Base-by-base conservation (phyloP, 2,888 invertebrate genomes). In the Callosobruchus maculatus region DNA sequence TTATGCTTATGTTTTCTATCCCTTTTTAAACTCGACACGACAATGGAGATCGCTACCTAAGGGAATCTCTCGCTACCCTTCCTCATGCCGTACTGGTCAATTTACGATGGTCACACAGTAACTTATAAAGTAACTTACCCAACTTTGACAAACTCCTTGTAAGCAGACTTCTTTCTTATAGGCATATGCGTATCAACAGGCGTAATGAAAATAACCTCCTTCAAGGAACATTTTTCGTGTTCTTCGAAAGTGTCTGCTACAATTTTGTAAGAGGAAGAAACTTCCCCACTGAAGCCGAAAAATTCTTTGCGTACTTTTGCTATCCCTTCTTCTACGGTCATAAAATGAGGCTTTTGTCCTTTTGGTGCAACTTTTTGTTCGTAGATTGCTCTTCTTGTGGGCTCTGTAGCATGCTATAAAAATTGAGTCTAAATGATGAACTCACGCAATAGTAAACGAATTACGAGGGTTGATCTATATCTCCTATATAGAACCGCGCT, bases 241-340 rank as follows among this genome's bases (percentile, higher is more conserved):
- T 93, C 93, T 21, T 88, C 87, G 82, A 91, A 94, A 73, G 90
- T 91, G 83, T 92, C 91, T 21, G 90, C 90, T 0, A 93, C 90
- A 30, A 93, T 86, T 82, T 92, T 91, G 83, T 93, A 93, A 0
- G 91, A 91, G 0, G 90, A 89, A 0, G 91, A 90, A 0, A 89
- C 87, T 84, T 93, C 93, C 84, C 91, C 91, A 82, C 93, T 92
- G 79, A 93, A 93, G 0, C 92, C 92, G 81, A 92, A 93, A 26
- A 92, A 86, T 18, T 91, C 92, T 84, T 90, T 87, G 80, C 89
- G 88, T 77, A 93, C 86, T 79, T 86, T 88, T 75, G 87, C 84
- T 0, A 93, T 89, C 0, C 93, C 93, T 74, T 91, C 90, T 77
- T 91, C 89, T 77, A 91, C 86, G 0, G 88, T 81, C 86, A 91